These are phyloP conservation scores for Sporophila hypoxantha DNA, from an alignment of 2,113 vertebrate species.

Conservation along the genomic window DNA sequence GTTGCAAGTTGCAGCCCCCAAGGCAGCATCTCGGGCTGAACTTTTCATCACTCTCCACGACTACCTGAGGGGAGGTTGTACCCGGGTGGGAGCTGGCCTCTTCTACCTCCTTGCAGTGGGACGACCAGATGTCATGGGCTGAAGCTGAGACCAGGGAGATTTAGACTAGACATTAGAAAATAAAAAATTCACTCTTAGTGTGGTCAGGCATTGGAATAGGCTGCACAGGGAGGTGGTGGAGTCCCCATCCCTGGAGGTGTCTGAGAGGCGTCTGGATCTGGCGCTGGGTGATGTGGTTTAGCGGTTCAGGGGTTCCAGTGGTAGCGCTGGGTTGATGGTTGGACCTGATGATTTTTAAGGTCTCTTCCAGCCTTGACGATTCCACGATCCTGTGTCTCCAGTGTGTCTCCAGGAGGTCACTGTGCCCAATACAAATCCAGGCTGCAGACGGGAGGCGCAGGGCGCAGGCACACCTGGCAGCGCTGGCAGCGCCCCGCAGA, in stretches of 20 bases:
- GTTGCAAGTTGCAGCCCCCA: background rate
- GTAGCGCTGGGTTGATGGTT: no score
- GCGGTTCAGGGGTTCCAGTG: background rate
- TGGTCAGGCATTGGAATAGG: background rate
- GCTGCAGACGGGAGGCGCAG: background rate
- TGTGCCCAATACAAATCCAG: fast-evolving
- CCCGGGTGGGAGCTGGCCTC: background rate
- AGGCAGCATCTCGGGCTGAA: fast-evolving
- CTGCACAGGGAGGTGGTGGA: background rate
- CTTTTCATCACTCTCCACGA: fast-evolving
- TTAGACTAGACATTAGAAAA: background rate
- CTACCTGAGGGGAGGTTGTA: background rate
- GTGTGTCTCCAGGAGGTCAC: background rate
- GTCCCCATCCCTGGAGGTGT: background rate
- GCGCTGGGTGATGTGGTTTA: background rate
- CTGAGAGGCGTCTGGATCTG: background rate
- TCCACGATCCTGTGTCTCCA: background rate
- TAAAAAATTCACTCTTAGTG: no score
- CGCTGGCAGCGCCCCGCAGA: fast-evolving
- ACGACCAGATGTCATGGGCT: no score
- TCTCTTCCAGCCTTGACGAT: background rate
- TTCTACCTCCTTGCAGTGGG: background rate
- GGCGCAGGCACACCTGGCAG: background rate
- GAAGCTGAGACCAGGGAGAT: background rate
- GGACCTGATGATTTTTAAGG: background rate